These are phyloP conservation scores for Drosophila paulistorum DNA, from an alignment of 1,140 invertebrate genomes.

Conservation along the genomic window DNA sequence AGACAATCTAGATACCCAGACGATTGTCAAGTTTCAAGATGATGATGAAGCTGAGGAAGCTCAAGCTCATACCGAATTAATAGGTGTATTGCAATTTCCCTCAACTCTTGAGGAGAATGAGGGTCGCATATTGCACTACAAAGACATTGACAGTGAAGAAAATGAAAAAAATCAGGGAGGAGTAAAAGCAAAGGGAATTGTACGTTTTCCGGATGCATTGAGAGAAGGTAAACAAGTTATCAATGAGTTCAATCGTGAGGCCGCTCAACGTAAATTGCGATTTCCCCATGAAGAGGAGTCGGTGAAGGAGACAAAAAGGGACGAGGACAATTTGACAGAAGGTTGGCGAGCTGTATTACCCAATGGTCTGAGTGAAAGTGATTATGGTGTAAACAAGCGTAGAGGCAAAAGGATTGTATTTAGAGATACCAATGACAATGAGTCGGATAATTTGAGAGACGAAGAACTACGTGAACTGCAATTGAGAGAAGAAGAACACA, in stretches of 20 bases:
- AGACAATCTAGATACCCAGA: slow-evolving; percentile 70
- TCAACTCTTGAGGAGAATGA: slow-evolving; percentile 38
- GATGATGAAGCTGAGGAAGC: slow-evolving; percentile 63
- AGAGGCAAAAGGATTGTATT: slow-evolving; percentile 68
- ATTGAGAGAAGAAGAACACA: slow-evolving; percentile 29
- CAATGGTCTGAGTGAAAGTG: slow-evolving; percentile 42
- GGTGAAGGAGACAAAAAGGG: neutral
- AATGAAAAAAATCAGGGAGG: slow-evolving; percentile 15
- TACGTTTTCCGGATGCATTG: slow-evolving; percentile 70
- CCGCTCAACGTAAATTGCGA: slow-evolving; percentile 66
- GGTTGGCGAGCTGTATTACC: slow-evolving; percentile 60
- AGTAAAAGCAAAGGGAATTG: slow-evolving; percentile 1
- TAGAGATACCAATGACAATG: slow-evolving; percentile 54
- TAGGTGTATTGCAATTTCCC: slow-evolving; percentile 69
- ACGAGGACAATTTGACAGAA: slow-evolving; percentile 18
- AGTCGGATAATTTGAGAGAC: slow-evolving; percentile 38
- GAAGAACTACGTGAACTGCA: slow-evolving; percentile 2
- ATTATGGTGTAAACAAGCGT: slow-evolving; percentile 49
- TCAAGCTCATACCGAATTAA: slow-evolving; percentile 64
- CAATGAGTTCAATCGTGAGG: slow-evolving; percentile 66
- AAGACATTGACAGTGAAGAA: slow-evolving; percentile 56
- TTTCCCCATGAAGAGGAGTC: slow-evolving; percentile 56
- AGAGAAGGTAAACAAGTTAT: slow-evolving; percentile 54
- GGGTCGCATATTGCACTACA: slow-evolving; percentile 61
- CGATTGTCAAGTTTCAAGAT: slow-evolving; percentile 61